A percentile compares a stretch with the other conserved stretches of the same genome.
phyloP scores from a whole-genome alignment of 2,888 invertebrate genomes.

The Tridacna gigas region DNA sequence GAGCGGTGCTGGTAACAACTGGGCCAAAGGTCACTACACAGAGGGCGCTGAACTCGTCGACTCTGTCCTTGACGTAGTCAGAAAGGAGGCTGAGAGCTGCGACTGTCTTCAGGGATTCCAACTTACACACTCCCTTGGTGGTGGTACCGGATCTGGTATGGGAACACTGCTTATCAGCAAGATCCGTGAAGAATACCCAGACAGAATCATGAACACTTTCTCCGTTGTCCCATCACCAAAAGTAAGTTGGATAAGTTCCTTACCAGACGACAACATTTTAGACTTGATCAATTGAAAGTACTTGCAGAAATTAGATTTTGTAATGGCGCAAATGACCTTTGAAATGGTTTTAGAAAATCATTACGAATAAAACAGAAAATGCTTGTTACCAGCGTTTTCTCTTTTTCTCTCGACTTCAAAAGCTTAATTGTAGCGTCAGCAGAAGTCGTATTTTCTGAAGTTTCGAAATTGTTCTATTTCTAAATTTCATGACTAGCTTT shows the following conservation, averaged over 20 bases:
- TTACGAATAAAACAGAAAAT: background rate
- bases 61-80: slow-evolving; percentile 82
- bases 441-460: too few species aligned
- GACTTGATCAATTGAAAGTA: background rate
- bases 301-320: background rate
- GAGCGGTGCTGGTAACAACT: slow-evolving; percentile 90
- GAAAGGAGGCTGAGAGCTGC: slow-evolving; percentile 82
- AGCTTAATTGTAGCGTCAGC: too few species aligned
- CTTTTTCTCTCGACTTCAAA: too few species aligned
- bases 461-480: too few species aligned
- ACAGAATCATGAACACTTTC: slow-evolving; percentile 94
- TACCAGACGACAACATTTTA: background rate
- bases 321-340: background rate
- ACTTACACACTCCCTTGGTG: slow-evolving; percentile 89
- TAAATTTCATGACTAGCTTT: too few species aligned
- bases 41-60: slow-evolving; percentile 89
- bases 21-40: slow-evolving; percentile 96
- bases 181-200: slow-evolving; percentile 90
- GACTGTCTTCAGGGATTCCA: slow-evolving; percentile 84
- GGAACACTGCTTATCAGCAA: slow-evolving; percentile 96
- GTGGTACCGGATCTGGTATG: slow-evolving; percentile 95
- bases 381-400: too few species aligned
- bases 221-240: slow-evolving; percentile 96
- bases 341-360: background rate
- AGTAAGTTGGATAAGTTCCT: slow-evolving; percentile 84